These are phyloP conservation scores for Anthoscopus minutus DNA, from an alignment of 2,113 vertebrate species.

Conservation along the genomic window DNA sequence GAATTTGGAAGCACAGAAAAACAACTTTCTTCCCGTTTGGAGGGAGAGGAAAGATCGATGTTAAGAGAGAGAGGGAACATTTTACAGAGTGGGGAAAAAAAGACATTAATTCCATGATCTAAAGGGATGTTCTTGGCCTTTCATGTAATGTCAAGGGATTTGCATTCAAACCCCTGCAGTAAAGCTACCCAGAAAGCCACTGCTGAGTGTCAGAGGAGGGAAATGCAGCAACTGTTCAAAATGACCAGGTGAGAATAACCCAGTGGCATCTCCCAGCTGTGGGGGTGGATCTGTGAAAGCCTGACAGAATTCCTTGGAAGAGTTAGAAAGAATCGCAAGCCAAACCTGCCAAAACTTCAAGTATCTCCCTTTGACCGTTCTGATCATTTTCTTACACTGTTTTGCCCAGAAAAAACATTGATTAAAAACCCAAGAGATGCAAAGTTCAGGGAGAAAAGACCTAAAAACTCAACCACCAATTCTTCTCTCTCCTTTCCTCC, in stretches of 20 bases:
- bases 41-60: background rate
- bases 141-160: background rate
- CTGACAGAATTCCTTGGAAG: background rate
- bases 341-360: background rate
- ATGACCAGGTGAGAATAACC: background rate
- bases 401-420: background rate
- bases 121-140: background rate
- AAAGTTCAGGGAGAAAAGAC: background rate
- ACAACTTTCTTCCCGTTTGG: background rate
- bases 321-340: background rate
- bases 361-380: background rate
- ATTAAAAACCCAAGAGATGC: background rate
- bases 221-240: background rate
- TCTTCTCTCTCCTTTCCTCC: background rate
- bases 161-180: background rate
- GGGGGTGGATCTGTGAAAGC: fast-evolving
- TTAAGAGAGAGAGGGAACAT: fast-evolving
- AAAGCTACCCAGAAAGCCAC: background rate
- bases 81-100: background rate
- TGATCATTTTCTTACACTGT: background rate
- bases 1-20: background rate
- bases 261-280: background rate
- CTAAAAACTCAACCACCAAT: background rate
- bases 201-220: background rate
- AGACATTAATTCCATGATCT: background rate